phyloP scores from a whole-genome alignment of 1,140 invertebrate species.

The Sweltsa coloradensis region DNA sequence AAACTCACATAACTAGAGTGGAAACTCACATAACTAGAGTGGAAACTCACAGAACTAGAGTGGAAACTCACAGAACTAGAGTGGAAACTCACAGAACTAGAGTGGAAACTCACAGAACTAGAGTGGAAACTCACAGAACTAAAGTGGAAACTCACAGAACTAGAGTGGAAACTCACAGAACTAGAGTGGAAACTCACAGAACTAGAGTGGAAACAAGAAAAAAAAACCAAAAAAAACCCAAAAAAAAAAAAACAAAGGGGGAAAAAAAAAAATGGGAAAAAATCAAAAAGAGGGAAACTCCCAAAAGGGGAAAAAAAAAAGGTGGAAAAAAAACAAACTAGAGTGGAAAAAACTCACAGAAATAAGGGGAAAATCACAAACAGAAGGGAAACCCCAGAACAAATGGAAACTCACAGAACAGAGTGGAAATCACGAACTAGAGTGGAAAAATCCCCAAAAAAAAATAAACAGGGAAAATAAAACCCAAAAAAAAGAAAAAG shows the following conservation, averaged over 20 bases:
- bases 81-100: no score
- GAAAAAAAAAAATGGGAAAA: neutral
- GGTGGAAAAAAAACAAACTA: neutral
- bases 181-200: no score
- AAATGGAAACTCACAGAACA: neutral
- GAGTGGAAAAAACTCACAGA: neutral
- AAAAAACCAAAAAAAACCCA: no score
- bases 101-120: no score
- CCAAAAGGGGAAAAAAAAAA: neutral
- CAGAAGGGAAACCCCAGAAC: neutral
- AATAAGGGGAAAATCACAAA: neutral
- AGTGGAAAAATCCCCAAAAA: neutral
- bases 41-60: no score
- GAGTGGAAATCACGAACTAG: neutral
- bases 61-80: no score
- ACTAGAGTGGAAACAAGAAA: no score
- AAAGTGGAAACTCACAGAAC: no score
- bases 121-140: no score
- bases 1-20: no score
- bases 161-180: no score
- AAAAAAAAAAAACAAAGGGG: neutral
- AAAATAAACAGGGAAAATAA: neutral
- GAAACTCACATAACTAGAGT: no score
- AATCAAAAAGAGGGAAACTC: neutral
- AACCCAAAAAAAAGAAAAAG: neutral